phyloP scores from a whole-genome alignment of 2,888 invertebrate species.

The Cyaniris semiargus region DNA sequence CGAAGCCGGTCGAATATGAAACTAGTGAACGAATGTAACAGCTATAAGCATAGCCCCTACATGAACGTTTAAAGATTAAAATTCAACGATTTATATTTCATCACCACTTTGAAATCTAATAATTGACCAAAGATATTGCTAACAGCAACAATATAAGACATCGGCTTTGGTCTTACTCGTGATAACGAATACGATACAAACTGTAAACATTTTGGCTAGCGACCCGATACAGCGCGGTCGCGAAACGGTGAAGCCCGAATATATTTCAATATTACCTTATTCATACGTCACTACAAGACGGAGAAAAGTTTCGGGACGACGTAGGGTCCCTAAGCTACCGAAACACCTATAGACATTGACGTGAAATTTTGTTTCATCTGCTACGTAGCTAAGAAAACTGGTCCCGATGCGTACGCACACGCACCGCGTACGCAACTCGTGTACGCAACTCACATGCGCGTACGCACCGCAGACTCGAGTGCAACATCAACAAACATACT shows the following conservation, averaged over 20 bases:
- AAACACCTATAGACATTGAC: conserved; percentile 70
- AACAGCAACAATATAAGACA: conserved; percentile 69
- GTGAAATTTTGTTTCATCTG: conserved; percentile 57
- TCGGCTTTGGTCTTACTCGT: conserved; percentile 70
- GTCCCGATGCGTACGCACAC: conserved; percentile 47
- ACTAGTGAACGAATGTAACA: conserved; percentile 36
- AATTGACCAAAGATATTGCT: conserved; percentile 80
- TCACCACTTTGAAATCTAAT: conserved; percentile 72
- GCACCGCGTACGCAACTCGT: not conserved
- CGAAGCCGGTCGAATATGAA: conserved; percentile 31
- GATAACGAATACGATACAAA: conserved; percentile 68
- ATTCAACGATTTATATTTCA: conserved; percentile 64
- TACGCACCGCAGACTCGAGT: conserved; percentile 47
- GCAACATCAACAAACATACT: conserved; percentile 63
- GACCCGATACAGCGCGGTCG: conserved; percentile 55
- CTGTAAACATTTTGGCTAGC: conserved; percentile 50
- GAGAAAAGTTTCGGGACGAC: conserved; percentile 47
- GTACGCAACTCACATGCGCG: conserved; percentile 13
- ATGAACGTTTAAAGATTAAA: conserved; percentile 55
- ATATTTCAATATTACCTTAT: conserved; percentile 62
- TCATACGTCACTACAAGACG: conserved; percentile 56
- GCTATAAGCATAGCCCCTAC: conserved; percentile 42
- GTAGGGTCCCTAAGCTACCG: conserved; percentile 57
- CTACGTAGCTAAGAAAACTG: conserved; percentile 63
- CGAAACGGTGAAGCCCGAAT: conserved; percentile 61